phyloP scores from a whole-genome alignment of 35 echinoderm and acorn worm genomes.

The Chiridota heheva region DNA sequence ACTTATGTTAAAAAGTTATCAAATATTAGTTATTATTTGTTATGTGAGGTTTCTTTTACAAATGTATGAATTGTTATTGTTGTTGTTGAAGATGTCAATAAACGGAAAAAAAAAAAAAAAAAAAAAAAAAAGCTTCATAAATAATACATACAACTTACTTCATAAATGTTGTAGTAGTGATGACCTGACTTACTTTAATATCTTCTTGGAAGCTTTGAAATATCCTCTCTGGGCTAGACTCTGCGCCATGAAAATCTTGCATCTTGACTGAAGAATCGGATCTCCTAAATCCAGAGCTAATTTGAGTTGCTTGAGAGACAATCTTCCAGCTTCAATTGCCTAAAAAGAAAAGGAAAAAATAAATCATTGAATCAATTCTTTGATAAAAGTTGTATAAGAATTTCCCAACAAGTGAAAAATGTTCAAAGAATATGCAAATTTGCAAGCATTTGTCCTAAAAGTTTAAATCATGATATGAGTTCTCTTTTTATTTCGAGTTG shows the following conservation, averaged over 20 bases:
- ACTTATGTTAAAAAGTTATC: too few species aligned
- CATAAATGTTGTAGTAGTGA: too few species aligned
- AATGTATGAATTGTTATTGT: too few species aligned
- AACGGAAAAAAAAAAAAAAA: too few species aligned
- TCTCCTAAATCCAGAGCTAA: slow-evolving; percentile 52
- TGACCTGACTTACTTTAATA: slow-evolving; percentile 56
- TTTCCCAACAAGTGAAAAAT: background rate
- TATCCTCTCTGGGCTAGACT: slow-evolving; percentile 80
- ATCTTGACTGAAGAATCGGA: slow-evolving; percentile 50
- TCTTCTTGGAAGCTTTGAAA: slow-evolving; percentile 23
- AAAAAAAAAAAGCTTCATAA: too few species aligned
- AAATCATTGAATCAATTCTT: background rate
- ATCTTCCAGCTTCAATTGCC: slow-evolving; percentile 61
- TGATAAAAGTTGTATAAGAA: background rate
- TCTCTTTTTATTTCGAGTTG: background rate
- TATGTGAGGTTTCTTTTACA: too few species aligned
- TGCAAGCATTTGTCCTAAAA: background rate
- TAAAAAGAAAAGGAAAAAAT: slow-evolving; percentile 22
- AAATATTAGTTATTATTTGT: too few species aligned
- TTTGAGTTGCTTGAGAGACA: slow-evolving; percentile 56
- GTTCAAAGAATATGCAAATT: background rate
- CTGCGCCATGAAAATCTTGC: slow-evolving; percentile 50
- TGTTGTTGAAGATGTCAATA: too few species aligned
- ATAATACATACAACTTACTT: too few species aligned
- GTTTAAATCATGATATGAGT: background rate